A percentile compares a stretch with the other conserved stretches of the same genome.
phyloP scores from a whole-genome alignment of 2,888 invertebrate genomes.

The Xylota segnis region DNA sequence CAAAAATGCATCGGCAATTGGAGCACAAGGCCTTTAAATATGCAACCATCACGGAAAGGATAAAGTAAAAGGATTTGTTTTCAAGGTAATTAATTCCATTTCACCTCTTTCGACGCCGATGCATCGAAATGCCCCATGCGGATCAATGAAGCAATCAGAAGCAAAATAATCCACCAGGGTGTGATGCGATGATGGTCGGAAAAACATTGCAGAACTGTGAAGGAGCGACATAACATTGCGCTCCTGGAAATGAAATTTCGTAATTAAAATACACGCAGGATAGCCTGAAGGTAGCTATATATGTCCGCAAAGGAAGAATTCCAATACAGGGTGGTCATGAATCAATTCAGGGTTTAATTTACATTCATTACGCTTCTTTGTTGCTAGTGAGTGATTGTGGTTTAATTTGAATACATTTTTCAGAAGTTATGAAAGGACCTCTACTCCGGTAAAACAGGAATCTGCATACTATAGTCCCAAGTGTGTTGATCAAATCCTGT shows the following conservation, averaged over 20 bases:
- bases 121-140: slow-evolving; percentile 2
- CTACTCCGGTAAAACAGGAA: too few species aligned
- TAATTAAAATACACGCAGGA: slow-evolving; percentile 37
- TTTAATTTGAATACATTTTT: too few species aligned
- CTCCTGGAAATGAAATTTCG: slow-evolving; percentile 47
- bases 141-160: slow-evolving; percentile 37
- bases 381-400: too few species aligned
- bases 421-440: too few species aligned
- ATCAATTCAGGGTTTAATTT: background rate
- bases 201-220: slow-evolving; percentile 10
- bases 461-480: too few species aligned
- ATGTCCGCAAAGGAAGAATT: background rate
- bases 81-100: slow-evolving; percentile 63
- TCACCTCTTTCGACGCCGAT: background rate
- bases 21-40: slow-evolving; percentile 33
- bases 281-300: background rate
- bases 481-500: too few species aligned
- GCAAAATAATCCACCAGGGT: slow-evolving; percentile 31
- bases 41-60: background rate
- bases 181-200: slow-evolving; percentile 6
- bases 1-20: slow-evolving; percentile 47
- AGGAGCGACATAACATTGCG: slow-evolving; percentile 3
- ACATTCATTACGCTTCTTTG: background rate
- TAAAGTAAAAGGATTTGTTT: slow-evolving; percentile 54
- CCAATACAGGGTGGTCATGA: background rate